These are phyloP conservation scores for Pollenia griseotomentosa DNA, from an alignment of 2,888 invertebrate genomes.

Conservation along the genomic window DNA sequence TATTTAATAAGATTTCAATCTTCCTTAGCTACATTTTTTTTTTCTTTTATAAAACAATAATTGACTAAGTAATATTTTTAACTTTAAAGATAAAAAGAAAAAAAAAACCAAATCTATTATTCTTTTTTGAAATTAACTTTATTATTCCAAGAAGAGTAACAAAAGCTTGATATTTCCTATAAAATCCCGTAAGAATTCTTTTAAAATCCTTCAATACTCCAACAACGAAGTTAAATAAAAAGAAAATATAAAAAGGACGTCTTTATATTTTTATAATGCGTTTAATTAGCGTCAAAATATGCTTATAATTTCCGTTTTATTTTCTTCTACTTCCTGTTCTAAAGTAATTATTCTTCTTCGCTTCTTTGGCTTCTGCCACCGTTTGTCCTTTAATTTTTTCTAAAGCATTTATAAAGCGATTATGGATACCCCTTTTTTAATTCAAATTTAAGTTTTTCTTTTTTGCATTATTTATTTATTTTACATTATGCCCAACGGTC, in stretches of 20 bases:
- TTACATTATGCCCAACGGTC: conserved; percentile 33
- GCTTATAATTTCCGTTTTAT: conserved; percentile 61
- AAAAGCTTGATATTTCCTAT: background rate
- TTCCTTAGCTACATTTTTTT: background rate
- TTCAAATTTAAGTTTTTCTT: conserved; percentile 22
- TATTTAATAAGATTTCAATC: background rate
- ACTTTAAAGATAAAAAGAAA: background rate
- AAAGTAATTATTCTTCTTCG: conserved; percentile 21
- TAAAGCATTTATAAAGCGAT: conserved; percentile 55
- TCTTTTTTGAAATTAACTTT: conserved; percentile 15
- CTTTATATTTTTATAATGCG: conserved; percentile 27
- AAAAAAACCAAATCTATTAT: background rate
- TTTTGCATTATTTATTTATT: conserved; percentile 19
- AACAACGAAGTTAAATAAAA: background rate
- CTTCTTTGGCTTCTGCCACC: background rate
- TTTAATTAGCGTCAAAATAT: conserved; percentile 67
- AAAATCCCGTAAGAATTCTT: background rate
- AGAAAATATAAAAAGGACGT: background rate
- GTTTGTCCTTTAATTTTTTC: background rate
- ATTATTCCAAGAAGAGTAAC: background rate
- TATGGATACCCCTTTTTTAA: conserved; percentile 43
- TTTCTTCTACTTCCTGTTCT: conserved; percentile 17
- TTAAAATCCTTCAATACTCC: background rate
- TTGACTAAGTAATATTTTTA: conserved; percentile 22
- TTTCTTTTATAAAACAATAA: background rate